A percentile compares a stretch with the other conserved stretches of the same genome.
Evolutionary conservation across 1,140 invertebrate species (phyloP).

Genomic region (Pristionchus pacificus): DNA sequence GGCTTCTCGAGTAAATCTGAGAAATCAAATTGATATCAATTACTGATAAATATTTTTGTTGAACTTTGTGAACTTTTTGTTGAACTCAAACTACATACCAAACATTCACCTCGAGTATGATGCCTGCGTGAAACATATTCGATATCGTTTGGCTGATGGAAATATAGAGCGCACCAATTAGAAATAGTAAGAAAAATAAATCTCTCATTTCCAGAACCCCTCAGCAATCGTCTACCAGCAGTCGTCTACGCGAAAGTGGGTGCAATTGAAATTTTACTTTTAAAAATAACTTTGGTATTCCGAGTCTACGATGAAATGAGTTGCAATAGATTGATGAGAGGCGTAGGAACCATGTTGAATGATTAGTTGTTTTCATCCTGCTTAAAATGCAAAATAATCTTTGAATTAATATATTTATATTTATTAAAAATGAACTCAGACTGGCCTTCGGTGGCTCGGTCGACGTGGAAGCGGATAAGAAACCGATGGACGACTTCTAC

Average conservation of each 20-base stretch:
- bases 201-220: too few species aligned
- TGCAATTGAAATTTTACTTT: neutral
- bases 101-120: too few species aligned
- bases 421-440: conserved; percentile 12
- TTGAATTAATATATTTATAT: too few species aligned
- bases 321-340: neutral
- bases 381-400: neutral
- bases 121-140: too few species aligned
- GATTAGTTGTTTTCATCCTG: neutral
- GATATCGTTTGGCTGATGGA: too few species aligned
- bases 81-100: too few species aligned
- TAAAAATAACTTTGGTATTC: neutral
- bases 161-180: too few species aligned
- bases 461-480: conserved; percentile 13
- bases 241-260: conserved; percentile 24
- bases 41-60: too few species aligned
- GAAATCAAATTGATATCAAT: too few species aligned
- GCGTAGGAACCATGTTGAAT: neutral
- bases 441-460: conserved; percentile 25
- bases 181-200: too few species aligned
- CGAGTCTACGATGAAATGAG: neutral
- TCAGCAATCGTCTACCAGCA: conserved; percentile 22
- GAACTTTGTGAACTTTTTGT: too few species aligned
- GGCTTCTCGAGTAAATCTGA: too few species aligned
- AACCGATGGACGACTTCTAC: conserved; percentile 24